Evolutionary conservation across 2,113 vertebrate genomes (phyloP).

Genomic region (Pelvicachromis taeniatus): DNA sequence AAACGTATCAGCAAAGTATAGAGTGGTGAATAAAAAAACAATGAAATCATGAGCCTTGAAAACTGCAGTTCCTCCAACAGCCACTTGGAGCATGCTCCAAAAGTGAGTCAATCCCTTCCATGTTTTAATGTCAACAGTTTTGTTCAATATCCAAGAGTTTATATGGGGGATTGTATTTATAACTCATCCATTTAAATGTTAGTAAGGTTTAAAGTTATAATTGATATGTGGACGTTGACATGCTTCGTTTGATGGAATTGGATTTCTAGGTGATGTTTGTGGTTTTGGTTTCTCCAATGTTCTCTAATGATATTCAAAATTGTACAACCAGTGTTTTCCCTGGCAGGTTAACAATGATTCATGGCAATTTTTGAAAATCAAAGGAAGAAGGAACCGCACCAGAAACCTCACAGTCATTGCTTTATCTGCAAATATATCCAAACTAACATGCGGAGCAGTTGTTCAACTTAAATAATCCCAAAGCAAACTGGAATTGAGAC

Average conservation of each 20-base stretch:
- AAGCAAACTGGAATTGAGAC: background rate
- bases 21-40: rapidly evolving
- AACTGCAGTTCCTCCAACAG: rapidly evolving
- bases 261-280: background rate
- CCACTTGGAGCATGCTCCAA: background rate
- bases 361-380: background rate
- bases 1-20: background rate
- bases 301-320: background rate
- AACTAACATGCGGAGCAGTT: rapidly evolving
- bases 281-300: background rate
- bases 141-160: background rate
- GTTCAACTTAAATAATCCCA: background rate
- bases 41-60: rapidly evolving
- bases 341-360: background rate
- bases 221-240: background rate
- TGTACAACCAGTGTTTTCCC: background rate
- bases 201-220: background rate
- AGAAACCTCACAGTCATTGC: background rate
- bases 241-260: background rate
- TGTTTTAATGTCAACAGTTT: background rate
- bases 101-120: too few relatives aligned
- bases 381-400: background rate
- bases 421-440: background rate
- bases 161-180: background rate
- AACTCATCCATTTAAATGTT: background rate